Evolutionary conservation across 2,113 vertebrate species (phyloP), one percentile per base, ranked within the genome.

Genomic region (Chaenocephalus aceratus): DNA sequence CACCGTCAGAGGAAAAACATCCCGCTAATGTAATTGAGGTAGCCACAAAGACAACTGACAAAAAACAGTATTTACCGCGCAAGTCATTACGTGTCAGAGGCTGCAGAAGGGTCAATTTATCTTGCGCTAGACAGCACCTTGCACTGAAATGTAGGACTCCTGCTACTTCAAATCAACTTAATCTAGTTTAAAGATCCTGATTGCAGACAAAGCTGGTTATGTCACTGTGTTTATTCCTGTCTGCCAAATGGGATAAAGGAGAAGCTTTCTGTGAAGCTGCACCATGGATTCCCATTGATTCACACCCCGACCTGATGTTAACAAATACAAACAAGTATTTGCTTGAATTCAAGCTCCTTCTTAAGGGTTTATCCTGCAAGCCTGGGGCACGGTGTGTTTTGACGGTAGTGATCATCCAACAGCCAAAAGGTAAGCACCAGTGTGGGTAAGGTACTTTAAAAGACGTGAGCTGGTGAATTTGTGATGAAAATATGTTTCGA

Each of bases 1-100:
- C 84, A 87, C 79, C 18, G 79, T 88, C 78, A 67, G 88, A 86
- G 82, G 77, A 83, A 91, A 92, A 72, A 67, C 70, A 84, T 80
- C 58, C 64, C 44, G 16, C 61, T 84, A 91, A 92, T 91, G 80
- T 86, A 93, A 95, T 92, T 75, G 80, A 63, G 70, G 71, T 60
- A 78, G 76, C 86, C 83, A 71, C 74, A 60, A 90, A 92, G 70
- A 79, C 86, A 87, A 87, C 60, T 83, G 82, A 90, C 86, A 82
- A 79, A 91, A 91, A 85, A 46, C 87, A 83, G 86, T 60, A 63
- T 86, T 92, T 92, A 92, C 88, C 73, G 52, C 41, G 78, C 75
- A 36, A 90, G 86, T 84, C 90, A 90, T 93, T 86, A 86, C 49
- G 71, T 82, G 86, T 85, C 85, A 67, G 85, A 81, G 52, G 58